phyloP scores from a whole-genome alignment of 2,113 vertebrate genomes.

The Anolis sagrei region DNA sequence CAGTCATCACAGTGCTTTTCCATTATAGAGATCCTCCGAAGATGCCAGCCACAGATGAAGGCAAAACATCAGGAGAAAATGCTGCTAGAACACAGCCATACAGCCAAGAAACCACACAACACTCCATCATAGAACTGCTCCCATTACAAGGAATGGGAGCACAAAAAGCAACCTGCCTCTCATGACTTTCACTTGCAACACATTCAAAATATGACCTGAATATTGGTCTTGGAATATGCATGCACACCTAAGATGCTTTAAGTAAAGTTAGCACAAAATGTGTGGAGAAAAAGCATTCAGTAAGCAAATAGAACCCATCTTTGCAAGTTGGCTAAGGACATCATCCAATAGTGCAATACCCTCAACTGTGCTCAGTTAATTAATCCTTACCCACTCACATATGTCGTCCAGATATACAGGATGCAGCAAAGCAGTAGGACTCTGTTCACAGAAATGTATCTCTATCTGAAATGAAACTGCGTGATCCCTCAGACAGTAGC shows the following conservation, averaged over 20 bases:
- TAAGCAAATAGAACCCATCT: background rate
- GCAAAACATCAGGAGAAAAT: too few relatives aligned
- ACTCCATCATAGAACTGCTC: too few relatives aligned
- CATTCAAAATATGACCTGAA: background rate
- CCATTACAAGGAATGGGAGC: too few relatives aligned
- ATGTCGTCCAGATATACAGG: background rate
- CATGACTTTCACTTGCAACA: background rate
- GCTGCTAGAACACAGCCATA: too few relatives aligned
- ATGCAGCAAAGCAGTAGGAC: too few relatives aligned
- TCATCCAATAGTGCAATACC: background rate
- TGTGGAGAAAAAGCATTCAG: background rate
- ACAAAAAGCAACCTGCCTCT: background rate
- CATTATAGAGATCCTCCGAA: background rate
- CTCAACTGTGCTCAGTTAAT: background rate
- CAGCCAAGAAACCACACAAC: too few relatives aligned
- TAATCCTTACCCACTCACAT: background rate
- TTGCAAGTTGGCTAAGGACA: background rate
- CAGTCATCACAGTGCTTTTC: background rate
- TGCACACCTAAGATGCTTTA: background rate
- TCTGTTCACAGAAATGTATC: too few relatives aligned
- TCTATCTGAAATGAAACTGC: too few relatives aligned
- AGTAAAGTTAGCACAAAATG: too few relatives aligned
- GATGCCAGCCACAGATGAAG: too few relatives aligned
- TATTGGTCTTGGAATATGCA: background rate
- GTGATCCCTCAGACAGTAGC: too few relatives aligned